These are phyloP conservation scores for Drosophila antonietae DNA, from an alignment of 2,888 invertebrate genomes.

Conservation along the genomic window DNA sequence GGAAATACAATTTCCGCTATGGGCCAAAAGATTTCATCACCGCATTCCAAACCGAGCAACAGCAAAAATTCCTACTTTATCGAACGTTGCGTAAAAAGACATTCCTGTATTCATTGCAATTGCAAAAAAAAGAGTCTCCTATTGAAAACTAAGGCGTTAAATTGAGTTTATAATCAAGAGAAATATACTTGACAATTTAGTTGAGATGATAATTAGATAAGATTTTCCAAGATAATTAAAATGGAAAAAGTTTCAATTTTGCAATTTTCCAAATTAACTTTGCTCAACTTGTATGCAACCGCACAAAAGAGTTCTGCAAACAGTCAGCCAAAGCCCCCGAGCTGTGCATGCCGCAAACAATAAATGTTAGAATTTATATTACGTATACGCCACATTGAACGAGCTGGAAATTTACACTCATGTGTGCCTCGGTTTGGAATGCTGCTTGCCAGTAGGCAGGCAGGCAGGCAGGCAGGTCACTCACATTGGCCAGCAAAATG, in stretches of 20 bases:
- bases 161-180: not conserved
- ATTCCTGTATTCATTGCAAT: not conserved
- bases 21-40: conserved; percentile 25
- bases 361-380: conserved; percentile 21
- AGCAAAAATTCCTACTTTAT: conserved; percentile 1
- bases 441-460: conserved; percentile 22
- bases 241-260: not conserved
- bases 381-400: conserved; percentile 45
- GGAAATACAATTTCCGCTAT: conserved; percentile 68
- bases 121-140: not conserved
- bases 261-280: not conserved
- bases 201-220: not conserved
- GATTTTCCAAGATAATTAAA: not conserved
- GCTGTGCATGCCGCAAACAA: not conserved
- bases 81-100: not conserved
- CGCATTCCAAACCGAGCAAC: not conserved
- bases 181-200: not conserved
- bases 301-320: not conserved
- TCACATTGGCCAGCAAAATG: conserved; percentile 16
- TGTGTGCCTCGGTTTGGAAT: conserved; percentile 27
- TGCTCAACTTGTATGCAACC: not conserved
- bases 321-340: not conserved
- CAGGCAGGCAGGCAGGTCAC: conserved; percentile 26
- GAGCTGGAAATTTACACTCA: conserved; percentile 38
- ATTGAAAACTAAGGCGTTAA: not conserved